These are phyloP conservation scores for Amphimallon solstitiale DNA, from an alignment of 2,888 invertebrate genomes.

Conservation along the genomic window DNA sequence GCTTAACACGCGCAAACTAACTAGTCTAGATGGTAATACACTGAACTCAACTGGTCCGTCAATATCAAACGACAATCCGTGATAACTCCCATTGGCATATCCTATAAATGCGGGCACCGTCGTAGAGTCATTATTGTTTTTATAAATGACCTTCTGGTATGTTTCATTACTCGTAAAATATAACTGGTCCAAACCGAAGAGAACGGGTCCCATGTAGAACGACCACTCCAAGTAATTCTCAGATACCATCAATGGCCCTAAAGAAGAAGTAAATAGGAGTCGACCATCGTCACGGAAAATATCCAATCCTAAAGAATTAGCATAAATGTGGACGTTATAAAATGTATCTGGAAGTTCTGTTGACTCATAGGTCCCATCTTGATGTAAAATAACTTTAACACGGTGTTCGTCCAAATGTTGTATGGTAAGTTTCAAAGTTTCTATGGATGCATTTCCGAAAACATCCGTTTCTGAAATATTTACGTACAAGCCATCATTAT, in stretches of 20 bases:
- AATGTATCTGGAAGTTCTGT: conserved; percentile 33
- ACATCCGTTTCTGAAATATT: conserved; percentile 44
- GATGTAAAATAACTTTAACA: conserved; percentile 14
- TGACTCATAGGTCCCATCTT: background rate
- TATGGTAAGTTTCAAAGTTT: conserved; percentile 5
- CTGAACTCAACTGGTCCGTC: conserved; percentile 68
- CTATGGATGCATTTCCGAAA: conserved; percentile 41
- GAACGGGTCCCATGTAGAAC: conserved; percentile 65
- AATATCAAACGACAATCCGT: conserved; percentile 68
- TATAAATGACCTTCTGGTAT: conserved; percentile 63
- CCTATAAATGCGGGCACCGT: conserved; percentile 67
- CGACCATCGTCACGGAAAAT: conserved; percentile 51
- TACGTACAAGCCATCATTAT: conserved; percentile 28
- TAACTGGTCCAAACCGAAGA: conserved; percentile 70
- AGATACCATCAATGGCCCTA: conserved; percentile 70
- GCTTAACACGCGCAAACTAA: conserved; percentile 68
- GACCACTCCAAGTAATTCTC: conserved; percentile 71
- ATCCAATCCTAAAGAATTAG: conserved; percentile 47
- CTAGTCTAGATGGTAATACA: conserved; percentile 65
- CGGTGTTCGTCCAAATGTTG: background rate
- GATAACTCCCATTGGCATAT: conserved; percentile 65
- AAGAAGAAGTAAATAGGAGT: conserved; percentile 65
- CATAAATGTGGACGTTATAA: background rate
- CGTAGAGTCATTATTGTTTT: conserved; percentile 62
- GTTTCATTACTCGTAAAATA: conserved; percentile 58